Base-by-base conservation (phyloP, 2,888 invertebrate genomes). In the Entomobrya multifasciata region DNA sequence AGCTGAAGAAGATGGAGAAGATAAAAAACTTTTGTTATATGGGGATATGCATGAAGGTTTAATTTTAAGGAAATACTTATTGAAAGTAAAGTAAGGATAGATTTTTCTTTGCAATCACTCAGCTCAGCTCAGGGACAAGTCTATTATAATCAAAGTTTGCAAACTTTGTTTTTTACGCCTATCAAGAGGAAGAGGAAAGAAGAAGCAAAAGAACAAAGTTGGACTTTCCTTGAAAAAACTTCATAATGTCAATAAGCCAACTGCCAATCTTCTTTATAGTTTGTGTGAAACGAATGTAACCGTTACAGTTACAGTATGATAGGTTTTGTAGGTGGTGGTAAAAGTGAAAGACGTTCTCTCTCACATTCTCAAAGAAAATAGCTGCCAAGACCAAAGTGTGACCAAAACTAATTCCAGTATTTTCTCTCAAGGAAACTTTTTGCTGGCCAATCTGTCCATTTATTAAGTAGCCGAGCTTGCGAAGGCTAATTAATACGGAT, bases 161-260 rank as follows among this genome's bases (percentile, higher is more conserved):
- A 15, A 15, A 49, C 49, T 49, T 49, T 15, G n/a, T 49, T 49
- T 49, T n/a, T n/a, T 6, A 11, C 49, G 10, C 6, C 49, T 15
- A 49, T 15, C 15, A 11, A 49, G 3, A 6, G 3, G 3, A 2
- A 20, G 6, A 55, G 17, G n/a, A n/a, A n/a, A n/a, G n/a, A n/a
- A n/a, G n/a, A n/a, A n/a, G n/a, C n/a, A n/a, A n/a, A n/a, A n/a
- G n/a, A n/a, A n/a, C n/a, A n/a, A n/a, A n/a, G 20, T 55, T 11
- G 17, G 17, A 11, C 20, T 55, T 55, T 11, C 55, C 20, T 4
- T 20, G 3, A 55, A 20, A 20, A 11, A 55, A 55, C 55, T 55
- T 55, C 55, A 55, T 55, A 17, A 55, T 4, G 55, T 15, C 55
- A 55, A 20, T 20, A 55, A 55, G 55, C 55, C 55, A 55, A 55